A percentile compares a stretch with the other conserved stretches of the same genome.
Conservation (phyloP, 2,113 vertebrate species). For the Cyphomyrus plagiostoma region DNA sequence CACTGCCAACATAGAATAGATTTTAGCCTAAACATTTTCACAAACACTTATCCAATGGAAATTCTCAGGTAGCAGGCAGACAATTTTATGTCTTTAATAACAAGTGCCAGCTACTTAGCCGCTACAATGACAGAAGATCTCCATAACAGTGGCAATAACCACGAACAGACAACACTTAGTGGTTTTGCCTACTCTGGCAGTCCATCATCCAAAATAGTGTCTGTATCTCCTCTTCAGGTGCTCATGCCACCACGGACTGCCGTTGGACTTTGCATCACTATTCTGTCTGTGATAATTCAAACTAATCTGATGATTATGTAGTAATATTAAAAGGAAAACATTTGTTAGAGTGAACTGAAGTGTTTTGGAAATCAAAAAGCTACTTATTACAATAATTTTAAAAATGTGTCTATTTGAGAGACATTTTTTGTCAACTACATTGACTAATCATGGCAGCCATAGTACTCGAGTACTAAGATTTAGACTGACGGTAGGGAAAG, state of each 20-base stretch:
- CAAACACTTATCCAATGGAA: not conserved
- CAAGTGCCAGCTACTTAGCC: not conserved
- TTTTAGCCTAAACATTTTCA: not conserved
- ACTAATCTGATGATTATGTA: not conserved
- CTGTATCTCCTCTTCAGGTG: not conserved
- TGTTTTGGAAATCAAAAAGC: not conserved
- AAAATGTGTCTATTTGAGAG: too few relatives aligned
- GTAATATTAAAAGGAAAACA: not conserved
- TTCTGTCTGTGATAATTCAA: not conserved
- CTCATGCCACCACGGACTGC: not conserved
- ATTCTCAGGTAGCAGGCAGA: not conserved
- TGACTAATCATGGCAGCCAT: too few relatives aligned
- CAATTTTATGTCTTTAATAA: not conserved
- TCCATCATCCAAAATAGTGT: not conserved
- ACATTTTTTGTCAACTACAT: too few relatives aligned
- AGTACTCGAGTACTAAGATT: not conserved
- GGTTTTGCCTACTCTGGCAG: not conserved
- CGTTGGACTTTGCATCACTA: not conserved
- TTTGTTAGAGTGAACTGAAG: not conserved
- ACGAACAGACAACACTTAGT: not conserved
- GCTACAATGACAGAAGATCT: not conserved
- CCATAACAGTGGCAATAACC: not conserved
- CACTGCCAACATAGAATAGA: not conserved
- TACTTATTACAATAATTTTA: not conserved
- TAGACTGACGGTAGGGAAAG: constrained; percentile 50